A percentile compares a stretch with the other conserved stretches of the same genome.
Conservation (phyloP, 1,140 invertebrate genomes). For the Acromyrmex heyeri region DNA sequence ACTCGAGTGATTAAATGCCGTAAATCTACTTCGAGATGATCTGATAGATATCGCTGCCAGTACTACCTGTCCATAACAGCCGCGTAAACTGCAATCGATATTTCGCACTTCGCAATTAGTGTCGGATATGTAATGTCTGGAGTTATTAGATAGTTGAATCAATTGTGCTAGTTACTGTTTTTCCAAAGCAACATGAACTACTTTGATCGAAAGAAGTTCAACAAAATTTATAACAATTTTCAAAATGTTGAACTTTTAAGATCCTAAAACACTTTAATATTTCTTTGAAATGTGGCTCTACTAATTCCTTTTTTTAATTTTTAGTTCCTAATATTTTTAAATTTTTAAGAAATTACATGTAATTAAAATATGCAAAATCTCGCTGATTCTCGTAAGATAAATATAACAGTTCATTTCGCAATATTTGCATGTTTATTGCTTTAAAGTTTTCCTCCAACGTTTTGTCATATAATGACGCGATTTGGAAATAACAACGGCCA, state of each 20-base stretch:
- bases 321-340: background rate
- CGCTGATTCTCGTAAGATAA: background rate
- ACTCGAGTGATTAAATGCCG: constrained; percentile 61
- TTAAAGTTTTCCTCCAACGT: constrained; percentile 66
- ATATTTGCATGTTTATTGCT: constrained; percentile 27
- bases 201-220: background rate
- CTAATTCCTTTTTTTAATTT: background rate
- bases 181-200: background rate
- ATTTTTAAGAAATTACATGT: background rate
- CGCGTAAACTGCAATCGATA: constrained; percentile 61
- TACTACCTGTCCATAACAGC: constrained; percentile 60
- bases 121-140: constrained; percentile 48
- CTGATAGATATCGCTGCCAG: constrained; percentile 53
- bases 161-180: constrained; percentile 9
- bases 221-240: background rate
- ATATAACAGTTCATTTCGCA: background rate
- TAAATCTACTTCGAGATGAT: constrained; percentile 64
- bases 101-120: constrained; percentile 63
- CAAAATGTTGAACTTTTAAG: background rate
- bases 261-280: background rate
- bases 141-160: constrained; percentile 39
- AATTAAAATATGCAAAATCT: background rate
- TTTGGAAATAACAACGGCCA: constrained; percentile 60
- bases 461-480: constrained; percentile 46
- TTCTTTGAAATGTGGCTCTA: background rate